Percentiles rank a stretch among this genome's conserved stretches.
phyloP scores from a whole-genome alignment of 2,113 vertebrate genomes.

The Xiphophorus maculatus region DNA sequence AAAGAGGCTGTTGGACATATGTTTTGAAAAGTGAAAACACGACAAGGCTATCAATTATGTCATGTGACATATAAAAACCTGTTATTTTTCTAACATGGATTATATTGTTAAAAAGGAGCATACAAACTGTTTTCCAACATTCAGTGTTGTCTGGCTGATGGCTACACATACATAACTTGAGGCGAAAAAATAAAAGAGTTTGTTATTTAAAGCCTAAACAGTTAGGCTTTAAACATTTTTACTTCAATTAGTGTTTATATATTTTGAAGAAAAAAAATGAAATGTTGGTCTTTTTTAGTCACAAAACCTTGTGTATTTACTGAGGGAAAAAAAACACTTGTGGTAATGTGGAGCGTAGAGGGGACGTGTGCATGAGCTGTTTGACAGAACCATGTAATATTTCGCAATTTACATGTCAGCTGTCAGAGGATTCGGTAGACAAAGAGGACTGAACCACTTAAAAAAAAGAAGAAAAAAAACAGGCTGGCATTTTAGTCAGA shows the following conservation, averaged over 20 bases:
- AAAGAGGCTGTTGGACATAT: neutral
- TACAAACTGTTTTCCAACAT: slow-evolving; percentile 24
- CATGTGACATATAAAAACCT: neutral
- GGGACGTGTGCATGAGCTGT: slow-evolving; percentile 31
- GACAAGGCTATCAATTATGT: neutral
- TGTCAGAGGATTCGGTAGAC: slow-evolving; percentile 53
- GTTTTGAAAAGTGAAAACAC: neutral
- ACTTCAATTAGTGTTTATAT: neutral
- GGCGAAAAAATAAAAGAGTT: slow-evolving; percentile 7
- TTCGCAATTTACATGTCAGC: slow-evolving; percentile 68
- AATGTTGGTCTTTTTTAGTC: neutral
- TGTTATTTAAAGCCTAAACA: neutral
- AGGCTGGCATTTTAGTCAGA: slow-evolving; percentile 33
- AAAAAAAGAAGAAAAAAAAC: neutral
- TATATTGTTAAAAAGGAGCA: neutral
- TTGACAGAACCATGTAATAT: slow-evolving; percentile 63
- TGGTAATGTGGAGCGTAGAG: slow-evolving; percentile 18
- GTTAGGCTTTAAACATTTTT: neutral
- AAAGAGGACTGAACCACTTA: slow-evolving; percentile 40
- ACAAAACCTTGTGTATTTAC: slow-evolving; percentile 37
- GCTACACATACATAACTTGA: neutral
- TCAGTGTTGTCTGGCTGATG: slow-evolving; percentile 26
- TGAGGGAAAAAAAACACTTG: slow-evolving; percentile 31
- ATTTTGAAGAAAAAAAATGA: slow-evolving; percentile 32
- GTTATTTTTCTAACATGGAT: neutral